Evolutionary conservation across 2,113 vertebrate genomes (phyloP).

Genomic region (Sylvietta virens): DNA sequence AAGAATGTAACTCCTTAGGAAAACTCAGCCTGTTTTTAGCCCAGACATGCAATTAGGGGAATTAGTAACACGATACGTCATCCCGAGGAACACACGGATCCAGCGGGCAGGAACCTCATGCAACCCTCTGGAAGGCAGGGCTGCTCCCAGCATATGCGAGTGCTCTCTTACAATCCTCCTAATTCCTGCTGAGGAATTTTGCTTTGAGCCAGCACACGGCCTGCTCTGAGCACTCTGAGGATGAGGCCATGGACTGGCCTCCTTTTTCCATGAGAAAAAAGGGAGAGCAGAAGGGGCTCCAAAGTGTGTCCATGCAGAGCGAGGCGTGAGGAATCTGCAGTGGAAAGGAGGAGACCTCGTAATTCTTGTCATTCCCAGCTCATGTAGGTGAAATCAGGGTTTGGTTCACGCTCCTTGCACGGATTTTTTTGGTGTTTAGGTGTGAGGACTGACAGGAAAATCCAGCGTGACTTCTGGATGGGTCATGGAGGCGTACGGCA

Average conservation of each 20-base stretch:
- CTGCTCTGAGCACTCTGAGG: not conserved
- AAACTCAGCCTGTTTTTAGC: slow-evolving; percentile 76
- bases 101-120: slow-evolving; percentile 43
- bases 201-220: not conserved
- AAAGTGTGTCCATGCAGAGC: rapidly evolving
- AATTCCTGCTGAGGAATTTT: not conserved
- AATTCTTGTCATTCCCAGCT: not conserved
- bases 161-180: not conserved
- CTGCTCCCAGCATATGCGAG: not conserved
- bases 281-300: not conserved
- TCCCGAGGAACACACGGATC: slow-evolving; percentile 44
- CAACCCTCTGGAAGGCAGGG: slow-evolving; percentile 43
- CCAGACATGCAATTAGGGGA: slow-evolving; percentile 77
- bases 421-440: not conserved
- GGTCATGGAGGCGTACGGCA: rapidly evolving
- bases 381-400: not conserved
- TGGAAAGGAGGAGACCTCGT: not conserved
- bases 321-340: rapidly evolving
- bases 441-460: not conserved
- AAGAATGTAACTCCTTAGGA: slow-evolving; percentile 75
- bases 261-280: not conserved
- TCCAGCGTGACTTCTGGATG: not conserved
- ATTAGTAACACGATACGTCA: slow-evolving; percentile 74
- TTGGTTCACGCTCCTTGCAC: rapidly evolving
- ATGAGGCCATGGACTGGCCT: not conserved